phyloP scores from a whole-genome alignment of 2,888 invertebrate species.

The Bruchidius siliquastri region DNA sequence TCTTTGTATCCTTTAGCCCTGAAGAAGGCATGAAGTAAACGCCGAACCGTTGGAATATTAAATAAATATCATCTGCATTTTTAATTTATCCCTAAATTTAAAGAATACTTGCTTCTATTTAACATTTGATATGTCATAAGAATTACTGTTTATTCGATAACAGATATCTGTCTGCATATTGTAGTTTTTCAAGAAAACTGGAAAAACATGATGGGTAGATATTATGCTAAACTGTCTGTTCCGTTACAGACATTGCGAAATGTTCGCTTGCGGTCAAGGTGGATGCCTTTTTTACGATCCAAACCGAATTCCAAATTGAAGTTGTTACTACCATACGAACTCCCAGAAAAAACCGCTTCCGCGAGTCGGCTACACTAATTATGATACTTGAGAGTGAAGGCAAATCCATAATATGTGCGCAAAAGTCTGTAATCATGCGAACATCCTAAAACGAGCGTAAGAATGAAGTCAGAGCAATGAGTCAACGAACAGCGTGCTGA shows the following conservation, averaged over 20 bases:
- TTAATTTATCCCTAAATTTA: too few species aligned
- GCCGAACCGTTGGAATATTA: too few species aligned
- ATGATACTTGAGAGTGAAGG: background rate
- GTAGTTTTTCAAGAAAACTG: background rate
- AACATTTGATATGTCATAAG: too few species aligned
- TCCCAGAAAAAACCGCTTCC: background rate
- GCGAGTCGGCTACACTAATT: background rate
- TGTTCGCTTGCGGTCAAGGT: background rate
- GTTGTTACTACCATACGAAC: background rate
- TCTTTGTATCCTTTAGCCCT: too few species aligned
- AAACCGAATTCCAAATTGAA: background rate
- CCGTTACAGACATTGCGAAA: background rate
- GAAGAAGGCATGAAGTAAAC: too few species aligned
- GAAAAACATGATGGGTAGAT: background rate
- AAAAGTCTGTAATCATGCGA: background rate
- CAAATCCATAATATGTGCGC: background rate
- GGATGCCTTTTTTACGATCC: background rate
- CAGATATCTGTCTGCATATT: background rate
- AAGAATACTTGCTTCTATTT: too few species aligned
- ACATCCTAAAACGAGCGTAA: background rate
- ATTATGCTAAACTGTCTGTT: background rate
- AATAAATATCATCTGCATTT: too few species aligned
- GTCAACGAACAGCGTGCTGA: too few species aligned
- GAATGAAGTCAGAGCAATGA: background rate
- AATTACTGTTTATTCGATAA: too few species aligned